Conservation (phyloP, 2,888 invertebrate species). For the Caenorhabditis becei region DNA sequence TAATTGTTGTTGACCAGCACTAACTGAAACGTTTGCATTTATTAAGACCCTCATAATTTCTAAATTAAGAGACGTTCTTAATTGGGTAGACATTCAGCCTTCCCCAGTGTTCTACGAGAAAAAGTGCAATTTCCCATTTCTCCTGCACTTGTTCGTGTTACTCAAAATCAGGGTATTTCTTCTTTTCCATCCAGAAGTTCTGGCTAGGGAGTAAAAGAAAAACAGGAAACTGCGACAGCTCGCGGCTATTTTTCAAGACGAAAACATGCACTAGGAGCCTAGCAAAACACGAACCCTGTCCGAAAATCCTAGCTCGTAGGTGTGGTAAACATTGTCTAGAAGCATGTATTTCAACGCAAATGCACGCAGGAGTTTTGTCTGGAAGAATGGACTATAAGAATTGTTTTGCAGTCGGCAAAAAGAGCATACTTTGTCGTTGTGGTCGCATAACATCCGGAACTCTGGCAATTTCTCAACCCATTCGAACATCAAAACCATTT, state of each 20-base stretch:
- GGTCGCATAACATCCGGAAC: slow-evolving; percentile 70
- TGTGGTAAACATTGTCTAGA: slow-evolving; percentile 79
- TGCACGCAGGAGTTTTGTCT: slow-evolving; percentile 74
- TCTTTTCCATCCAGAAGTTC: too few relatives aligned
- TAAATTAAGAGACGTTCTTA: too few relatives aligned
- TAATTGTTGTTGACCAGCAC: slow-evolving; percentile 72
- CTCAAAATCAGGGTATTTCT: too few relatives aligned
- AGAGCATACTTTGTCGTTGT: slow-evolving; percentile 75
- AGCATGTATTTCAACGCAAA: slow-evolving; percentile 77
- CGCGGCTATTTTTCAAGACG: background rate
- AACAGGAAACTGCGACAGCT: slow-evolving; percentile 3
- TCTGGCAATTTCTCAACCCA: slow-evolving; percentile 79
- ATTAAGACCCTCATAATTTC: too few relatives aligned
- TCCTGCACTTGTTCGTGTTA: too few relatives aligned
- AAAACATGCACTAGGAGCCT: slow-evolving; percentile 3
- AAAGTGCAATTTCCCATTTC: background rate
- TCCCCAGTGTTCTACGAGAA: background rate
- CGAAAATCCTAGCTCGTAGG: slow-evolving; percentile 72
- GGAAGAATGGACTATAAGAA: slow-evolving; percentile 20
- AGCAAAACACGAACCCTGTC: slow-evolving; percentile 66
- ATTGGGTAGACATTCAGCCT: too few relatives aligned
- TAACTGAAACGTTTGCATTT: slow-evolving; percentile 58
- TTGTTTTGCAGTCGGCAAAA: background rate
- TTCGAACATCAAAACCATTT: slow-evolving; percentile 79
- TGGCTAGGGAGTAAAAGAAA: background rate